These are phyloP conservation scores for Saccostrea cuccullata DNA, from an alignment of 1,140 invertebrate genomes.

Conservation along the genomic window DNA sequence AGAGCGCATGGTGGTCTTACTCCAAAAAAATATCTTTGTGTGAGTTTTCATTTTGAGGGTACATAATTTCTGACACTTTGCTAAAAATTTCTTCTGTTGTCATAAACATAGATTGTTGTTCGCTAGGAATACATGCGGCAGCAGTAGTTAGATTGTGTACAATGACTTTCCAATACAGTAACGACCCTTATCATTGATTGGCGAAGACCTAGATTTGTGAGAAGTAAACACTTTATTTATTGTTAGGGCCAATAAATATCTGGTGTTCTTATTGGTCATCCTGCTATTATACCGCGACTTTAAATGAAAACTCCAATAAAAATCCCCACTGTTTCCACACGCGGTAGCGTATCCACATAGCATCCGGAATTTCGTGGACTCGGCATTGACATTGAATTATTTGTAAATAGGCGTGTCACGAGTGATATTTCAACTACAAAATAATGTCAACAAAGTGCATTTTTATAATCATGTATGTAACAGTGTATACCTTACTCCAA, in stretches of 20 bases:
- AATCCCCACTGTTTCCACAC: neutral
- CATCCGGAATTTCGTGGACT: neutral
- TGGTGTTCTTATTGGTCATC: neutral
- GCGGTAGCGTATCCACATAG: neutral
- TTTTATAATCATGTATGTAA: neutral
- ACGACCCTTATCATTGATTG: conserved; percentile 28
- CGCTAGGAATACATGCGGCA: neutral
- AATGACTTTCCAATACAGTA: conserved; percentile 34
- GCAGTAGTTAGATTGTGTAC: neutral
- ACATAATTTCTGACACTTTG: too few relatives aligned
- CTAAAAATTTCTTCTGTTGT: neutral
- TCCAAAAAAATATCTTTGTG: too few relatives aligned
- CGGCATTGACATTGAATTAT: neutral
- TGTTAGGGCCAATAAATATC: neutral
- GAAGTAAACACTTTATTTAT: conserved; percentile 34
- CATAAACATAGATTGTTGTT: neutral
- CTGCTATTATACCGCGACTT: neutral
- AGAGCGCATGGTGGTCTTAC: too few relatives aligned
- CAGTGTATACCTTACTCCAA: neutral
- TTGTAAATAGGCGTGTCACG: neutral
- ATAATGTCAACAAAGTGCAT: neutral
- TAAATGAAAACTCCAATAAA: neutral
- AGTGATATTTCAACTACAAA: neutral
- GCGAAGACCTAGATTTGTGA: conserved; percentile 20
- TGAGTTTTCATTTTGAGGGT: too few relatives aligned